Evolutionary conservation across 2,888 invertebrate species (phyloP), one percentile per base, ranked within the genome.

Genomic region (Monoplex corrugatus): DNA sequence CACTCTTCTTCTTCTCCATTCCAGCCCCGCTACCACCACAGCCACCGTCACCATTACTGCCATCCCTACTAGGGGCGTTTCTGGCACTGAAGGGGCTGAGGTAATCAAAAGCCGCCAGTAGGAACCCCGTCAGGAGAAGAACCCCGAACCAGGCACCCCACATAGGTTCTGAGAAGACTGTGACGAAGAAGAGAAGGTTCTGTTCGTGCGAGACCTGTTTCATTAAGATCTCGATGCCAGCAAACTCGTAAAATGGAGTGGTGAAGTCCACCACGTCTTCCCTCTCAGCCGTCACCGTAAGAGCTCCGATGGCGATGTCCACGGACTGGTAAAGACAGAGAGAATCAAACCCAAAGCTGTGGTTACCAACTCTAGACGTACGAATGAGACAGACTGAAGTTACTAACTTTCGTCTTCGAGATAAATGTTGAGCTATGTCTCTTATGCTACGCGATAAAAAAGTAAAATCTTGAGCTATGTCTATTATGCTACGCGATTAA

Each of bases 111-210:
- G 98, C 96, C 98, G 98, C 98, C 90, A 98, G 97, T 97, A 98
- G 98, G 89, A 98, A 97, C 0, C 98, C 98, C 0, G 98, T 98
- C 0, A 98, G 97, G 0, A 98, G 97, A 35, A 98, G 95, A 0
- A 98, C 98, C 0, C 97, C 98, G 28, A 91, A 86, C 89, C 98
- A 98, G 82, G 94, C 98, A 19, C 98, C 95, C 98, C 98, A 98
- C 0, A 98, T 98, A 96, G 98, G 98, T 0, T 98, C 96, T 2
- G 98, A 97, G 8, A 98, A 96, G 0, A 98, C 98, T 0, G 98
- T 98, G 98, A 98, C 98, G 96, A 98, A 98, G 96, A 98, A 98
- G 96, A 98, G 98, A 0, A 98, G 96, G 0, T 98, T 98, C 0
- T 98, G 98, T 95, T 98, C 97, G 0, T 97, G 97, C 0, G 97